A percentile compares a stretch with the other conserved stretches of the same genome.
Conservation (phyloP, 2,797 vertebrate genomes). For the Leucoraja ocellata region DNA sequence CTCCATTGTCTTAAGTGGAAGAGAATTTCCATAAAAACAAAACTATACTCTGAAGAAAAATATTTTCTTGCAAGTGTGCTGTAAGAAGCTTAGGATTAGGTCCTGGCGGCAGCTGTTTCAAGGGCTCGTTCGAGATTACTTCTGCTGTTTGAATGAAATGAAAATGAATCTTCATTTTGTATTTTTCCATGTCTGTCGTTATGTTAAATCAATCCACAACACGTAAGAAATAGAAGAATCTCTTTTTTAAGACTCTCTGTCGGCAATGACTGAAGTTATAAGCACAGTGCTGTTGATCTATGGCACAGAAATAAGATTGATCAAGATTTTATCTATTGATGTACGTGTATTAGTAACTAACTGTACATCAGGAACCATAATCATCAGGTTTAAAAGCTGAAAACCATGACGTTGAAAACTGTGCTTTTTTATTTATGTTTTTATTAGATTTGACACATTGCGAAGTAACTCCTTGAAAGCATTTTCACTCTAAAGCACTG, state of each 20-base stretch:
- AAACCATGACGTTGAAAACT: not conserved
- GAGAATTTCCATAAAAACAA: slow-evolving; percentile 39
- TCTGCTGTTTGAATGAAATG: slow-evolving; percentile 41
- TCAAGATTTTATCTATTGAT: slow-evolving; percentile 29
- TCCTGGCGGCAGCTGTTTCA: slow-evolving; percentile 49
- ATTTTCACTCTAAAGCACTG: not conserved
- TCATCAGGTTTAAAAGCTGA: not conserved
- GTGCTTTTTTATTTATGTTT: slow-evolving; percentile 8
- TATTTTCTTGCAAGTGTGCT: slow-evolving; percentile 45
- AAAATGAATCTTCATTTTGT: slow-evolving; percentile 35
- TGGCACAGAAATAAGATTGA: not conserved
- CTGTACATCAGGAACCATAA: not conserved
- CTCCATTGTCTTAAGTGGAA: not conserved
- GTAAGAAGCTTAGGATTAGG: slow-evolving; percentile 56
- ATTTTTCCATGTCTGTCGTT: not conserved
- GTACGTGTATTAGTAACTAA: not conserved
- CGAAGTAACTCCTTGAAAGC: not conserved
- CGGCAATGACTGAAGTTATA: not conserved
- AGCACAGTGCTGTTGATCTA: not conserved
- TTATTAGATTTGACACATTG: slow-evolving; percentile 12
- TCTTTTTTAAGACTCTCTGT: not conserved
- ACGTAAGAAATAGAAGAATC: slow-evolving; percentile 24
- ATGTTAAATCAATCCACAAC: slow-evolving; percentile 29
- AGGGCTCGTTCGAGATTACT: slow-evolving; percentile 45
- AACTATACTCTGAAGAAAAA: slow-evolving; percentile 45